phyloP scores from a whole-genome alignment of 1,140 invertebrate species.

The Proctacanthus coquilletti region DNA sequence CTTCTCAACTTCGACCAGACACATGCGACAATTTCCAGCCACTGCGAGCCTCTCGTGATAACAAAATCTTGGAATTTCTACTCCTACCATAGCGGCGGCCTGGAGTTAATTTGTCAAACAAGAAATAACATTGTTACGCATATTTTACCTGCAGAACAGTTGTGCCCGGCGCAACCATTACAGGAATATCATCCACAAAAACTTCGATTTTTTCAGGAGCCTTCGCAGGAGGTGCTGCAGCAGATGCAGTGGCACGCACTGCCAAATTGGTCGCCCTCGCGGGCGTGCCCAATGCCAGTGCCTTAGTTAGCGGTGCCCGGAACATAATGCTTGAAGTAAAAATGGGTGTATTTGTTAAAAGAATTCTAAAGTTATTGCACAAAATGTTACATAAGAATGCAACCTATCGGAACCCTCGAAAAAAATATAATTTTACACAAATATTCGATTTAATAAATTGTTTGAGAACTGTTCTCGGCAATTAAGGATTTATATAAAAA shows the following conservation, averaged over 20 bases:
- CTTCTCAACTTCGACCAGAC: slow-evolving; percentile 98
- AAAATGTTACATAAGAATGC: no score
- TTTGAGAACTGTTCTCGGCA: no score
- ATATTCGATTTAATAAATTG: no score
- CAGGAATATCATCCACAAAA: slow-evolving; percentile 94
- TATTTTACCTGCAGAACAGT: slow-evolving; percentile 83
- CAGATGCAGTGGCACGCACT: slow-evolving; percentile 28
- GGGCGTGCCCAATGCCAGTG: slow-evolving; percentile 26
- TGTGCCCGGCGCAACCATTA: slow-evolving; percentile 87
- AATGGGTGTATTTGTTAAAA: no score
- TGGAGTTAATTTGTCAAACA: slow-evolving; percentile 13
- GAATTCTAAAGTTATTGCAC: no score
- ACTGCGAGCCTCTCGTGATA: slow-evolving; percentile 97
- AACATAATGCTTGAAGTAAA: slow-evolving; percentile 32
- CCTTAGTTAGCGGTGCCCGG: slow-evolving; percentile 37
- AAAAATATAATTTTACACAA: no score
- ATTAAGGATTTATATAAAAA: no score
- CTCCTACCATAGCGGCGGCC: slow-evolving; percentile 89
- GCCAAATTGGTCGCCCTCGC: slow-evolving; percentile 24
- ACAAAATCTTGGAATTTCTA: slow-evolving; percentile 98
- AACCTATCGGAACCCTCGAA: no score
- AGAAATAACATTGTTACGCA: slow-evolving; percentile 3
- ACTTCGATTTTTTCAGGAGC: slow-evolving; percentile 81
- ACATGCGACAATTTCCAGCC: slow-evolving; percentile 98
- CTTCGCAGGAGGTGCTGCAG: slow-evolving; percentile 31